These are phyloP conservation scores for Heliconius ethilla DNA, from an alignment of 2,888 invertebrate species.

Conservation along the genomic window DNA sequence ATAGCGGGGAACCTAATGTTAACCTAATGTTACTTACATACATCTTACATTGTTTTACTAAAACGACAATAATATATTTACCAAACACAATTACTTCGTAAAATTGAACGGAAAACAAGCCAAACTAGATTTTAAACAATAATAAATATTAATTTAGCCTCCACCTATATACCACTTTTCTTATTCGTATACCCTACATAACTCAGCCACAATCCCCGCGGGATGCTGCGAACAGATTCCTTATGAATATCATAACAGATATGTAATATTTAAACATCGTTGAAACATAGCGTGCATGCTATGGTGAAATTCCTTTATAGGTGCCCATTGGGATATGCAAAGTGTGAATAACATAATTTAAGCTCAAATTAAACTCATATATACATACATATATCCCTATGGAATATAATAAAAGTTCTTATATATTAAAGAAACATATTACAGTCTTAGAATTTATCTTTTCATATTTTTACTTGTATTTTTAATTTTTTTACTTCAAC, in stretches of 20 bases:
- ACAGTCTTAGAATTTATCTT: too few species aligned
- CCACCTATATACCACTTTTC: constrained; percentile 19
- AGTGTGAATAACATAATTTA: constrained; percentile 23
- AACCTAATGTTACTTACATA: too few species aligned
- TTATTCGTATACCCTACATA: constrained; percentile 32
- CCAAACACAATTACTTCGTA: too few species aligned
- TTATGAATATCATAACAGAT: constrained; percentile 45
- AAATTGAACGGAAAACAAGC: background rate
- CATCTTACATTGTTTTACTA: too few species aligned
- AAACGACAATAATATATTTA: background rate
- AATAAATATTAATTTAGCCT: constrained; percentile 16
- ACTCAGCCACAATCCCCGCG: constrained; percentile 32
- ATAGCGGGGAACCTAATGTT: too few species aligned
- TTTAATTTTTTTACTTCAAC: too few species aligned
- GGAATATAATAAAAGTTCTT: background rate
- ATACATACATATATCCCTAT: background rate
- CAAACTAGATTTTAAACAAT: background rate
- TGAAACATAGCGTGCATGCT: constrained; percentile 32
- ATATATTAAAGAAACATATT: background rate
- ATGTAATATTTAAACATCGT: constrained; percentile 40
- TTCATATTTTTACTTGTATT: background rate
- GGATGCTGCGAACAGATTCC: constrained; percentile 42
- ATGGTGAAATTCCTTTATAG: constrained; percentile 30
- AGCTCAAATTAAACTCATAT: constrained; percentile 22
- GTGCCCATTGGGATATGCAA: constrained; percentile 30